A percentile compares a stretch with the other conserved stretches of the same genome.
These are phyloP conservation scores for Cricetomys ansorgei DNA, from an alignment of 2,113 vertebrate genomes.

Conservation along the genomic window DNA sequence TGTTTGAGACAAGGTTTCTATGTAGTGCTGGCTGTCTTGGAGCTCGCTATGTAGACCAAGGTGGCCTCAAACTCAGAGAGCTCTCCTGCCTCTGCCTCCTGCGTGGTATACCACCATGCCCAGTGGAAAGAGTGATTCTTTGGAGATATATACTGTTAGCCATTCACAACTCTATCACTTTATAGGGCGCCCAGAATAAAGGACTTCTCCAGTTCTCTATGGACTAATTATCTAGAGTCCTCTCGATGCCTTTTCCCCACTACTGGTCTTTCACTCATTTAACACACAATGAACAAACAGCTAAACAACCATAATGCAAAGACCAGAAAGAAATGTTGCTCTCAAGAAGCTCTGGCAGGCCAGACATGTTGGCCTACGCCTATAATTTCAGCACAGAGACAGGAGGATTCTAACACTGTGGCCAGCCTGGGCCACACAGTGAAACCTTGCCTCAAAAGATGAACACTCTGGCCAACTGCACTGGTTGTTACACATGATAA, in stretches of 20 bases:
- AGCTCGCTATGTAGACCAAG: not conserved
- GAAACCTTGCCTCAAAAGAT: not conserved
- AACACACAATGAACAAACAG: conserved; percentile 37
- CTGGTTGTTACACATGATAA: not conserved
- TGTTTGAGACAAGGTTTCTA: not conserved
- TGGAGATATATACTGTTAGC: not conserved
- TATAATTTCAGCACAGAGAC: not conserved
- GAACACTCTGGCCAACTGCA: not conserved
- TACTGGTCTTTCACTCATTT: conserved; percentile 18
- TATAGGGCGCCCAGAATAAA: conserved; percentile 21
- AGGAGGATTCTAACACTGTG: not conserved
- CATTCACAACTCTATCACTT: not conserved
- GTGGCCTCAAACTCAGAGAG: not conserved
- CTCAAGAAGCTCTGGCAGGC: not conserved
- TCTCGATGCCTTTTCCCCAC: not conserved
- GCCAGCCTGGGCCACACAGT: not conserved
- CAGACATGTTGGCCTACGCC: not conserved
- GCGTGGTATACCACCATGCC: not conserved
- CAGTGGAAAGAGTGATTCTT: not conserved
- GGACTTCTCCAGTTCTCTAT: not conserved
- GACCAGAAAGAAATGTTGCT: conserved; percentile 46
- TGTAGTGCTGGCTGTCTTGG: not conserved
- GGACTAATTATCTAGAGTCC: not conserved
- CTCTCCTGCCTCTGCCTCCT: not conserved
- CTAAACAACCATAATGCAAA: not conserved